A percentile compares a stretch with the other conserved stretches of the same genome.
Conservation (phyloP, 2,797 vertebrate species). For the Leptatherina wallacei region DNA sequence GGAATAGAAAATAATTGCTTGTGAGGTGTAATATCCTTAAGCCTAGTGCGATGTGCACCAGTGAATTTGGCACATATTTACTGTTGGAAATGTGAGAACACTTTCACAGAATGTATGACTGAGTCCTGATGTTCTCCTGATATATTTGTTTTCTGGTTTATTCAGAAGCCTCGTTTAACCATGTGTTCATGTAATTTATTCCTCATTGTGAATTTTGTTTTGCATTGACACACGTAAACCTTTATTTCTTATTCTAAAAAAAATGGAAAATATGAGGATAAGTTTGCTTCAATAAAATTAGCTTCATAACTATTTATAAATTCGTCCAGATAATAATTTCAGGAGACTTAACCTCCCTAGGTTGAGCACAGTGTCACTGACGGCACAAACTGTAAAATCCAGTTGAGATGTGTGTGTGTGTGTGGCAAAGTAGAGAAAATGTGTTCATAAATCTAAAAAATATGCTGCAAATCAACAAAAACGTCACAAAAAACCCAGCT, state of each 20-base stretch:
- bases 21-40: neutral
- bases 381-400: no score
- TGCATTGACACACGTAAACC: neutral
- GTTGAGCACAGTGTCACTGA: no score
- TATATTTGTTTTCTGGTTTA: slow-evolving; percentile 1
- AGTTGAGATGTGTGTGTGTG: no score
- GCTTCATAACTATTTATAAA: no score
- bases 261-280: no score
- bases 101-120: slow-evolving; percentile 7
- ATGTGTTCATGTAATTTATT: neutral
- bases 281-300: no score
- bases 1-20: neutral
- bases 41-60: neutral
- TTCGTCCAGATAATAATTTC: no score
- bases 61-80: neutral
- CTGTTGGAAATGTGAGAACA: neutral
- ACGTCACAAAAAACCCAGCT: no score
- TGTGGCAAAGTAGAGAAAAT: no score
- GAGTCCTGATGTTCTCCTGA: slow-evolving; percentile 12
- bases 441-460: no score
- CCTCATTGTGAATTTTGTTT: neutral
- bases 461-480: neutral
- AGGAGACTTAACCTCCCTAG: no score
- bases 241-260: no score
- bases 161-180: slow-evolving; percentile 18